Conservation (phyloP, 2,797 vertebrate species). For the Mallotus villosus region DNA sequence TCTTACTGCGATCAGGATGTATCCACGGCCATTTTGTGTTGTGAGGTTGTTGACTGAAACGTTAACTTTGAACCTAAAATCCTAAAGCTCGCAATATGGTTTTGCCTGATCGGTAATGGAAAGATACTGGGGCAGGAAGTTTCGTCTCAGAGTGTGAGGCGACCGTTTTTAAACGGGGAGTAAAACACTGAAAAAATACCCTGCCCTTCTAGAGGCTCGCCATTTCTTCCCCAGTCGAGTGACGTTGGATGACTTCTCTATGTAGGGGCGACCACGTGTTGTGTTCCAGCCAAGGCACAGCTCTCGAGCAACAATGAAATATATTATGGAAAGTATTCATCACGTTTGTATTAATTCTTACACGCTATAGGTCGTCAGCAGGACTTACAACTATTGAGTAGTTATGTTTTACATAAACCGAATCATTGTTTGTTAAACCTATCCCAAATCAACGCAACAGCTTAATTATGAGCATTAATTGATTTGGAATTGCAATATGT, state of each 20-base stretch:
- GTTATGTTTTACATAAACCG: neutral
- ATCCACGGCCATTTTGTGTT: slow-evolving; percentile 11
- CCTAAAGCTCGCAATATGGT: neutral
- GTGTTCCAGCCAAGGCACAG: slow-evolving; percentile 33
- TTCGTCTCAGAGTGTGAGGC: neutral
- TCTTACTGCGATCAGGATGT: neutral
- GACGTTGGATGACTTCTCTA: slow-evolving; percentile 61
- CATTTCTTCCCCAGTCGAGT: slow-evolving; percentile 47
- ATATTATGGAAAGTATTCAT: neutral
- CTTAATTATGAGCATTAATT: neutral
- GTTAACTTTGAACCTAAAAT: neutral
- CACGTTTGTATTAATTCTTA: too few relatives aligned
- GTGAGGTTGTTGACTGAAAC: neutral
- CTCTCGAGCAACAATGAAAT: neutral
- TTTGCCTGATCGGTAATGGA: too few relatives aligned
- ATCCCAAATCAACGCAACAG: neutral
- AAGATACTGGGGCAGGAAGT: neutral
- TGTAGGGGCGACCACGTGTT: slow-evolving; percentile 66
- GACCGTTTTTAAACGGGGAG: neutral
- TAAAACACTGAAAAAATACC: neutral
- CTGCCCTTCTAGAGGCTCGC: neutral
- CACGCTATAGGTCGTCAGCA: too few relatives aligned
- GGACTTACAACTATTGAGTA: too few relatives aligned
- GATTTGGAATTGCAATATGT: neutral
- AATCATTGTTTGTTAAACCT: neutral